Base-by-base conservation (phyloP, 1,140 invertebrate species). In the Sinella curviseta region DNA sequence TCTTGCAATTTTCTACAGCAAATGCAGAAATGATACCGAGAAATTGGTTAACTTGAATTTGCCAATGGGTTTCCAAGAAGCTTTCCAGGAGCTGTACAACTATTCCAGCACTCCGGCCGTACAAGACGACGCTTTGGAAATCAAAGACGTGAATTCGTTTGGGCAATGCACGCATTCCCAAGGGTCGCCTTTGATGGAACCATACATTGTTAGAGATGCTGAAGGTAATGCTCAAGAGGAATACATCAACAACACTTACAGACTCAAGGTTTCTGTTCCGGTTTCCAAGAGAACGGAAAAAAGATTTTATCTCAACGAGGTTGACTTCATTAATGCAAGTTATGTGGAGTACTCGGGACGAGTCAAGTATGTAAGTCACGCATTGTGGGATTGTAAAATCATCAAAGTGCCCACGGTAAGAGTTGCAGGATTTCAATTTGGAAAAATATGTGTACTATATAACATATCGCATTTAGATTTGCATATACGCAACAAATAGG, bases 371-470 rank as follows among this genome's bases (percentile, higher is more conserved):
- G 54, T 83, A 0, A 57, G 34, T 26, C 76, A 82, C 24, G 73
- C 78, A 8, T 76, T 79, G n/a, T 83, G 80, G 79, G 82, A 83
- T 76, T 78, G 80, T 17, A 80, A 76, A 74, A 78, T 80, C 26
- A 55, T 81, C 17, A 75, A 78, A 77, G 36, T 77, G 28, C 77
- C 81, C n/a, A 55, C 73, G 8, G 74, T 78, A 75, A 78, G 31
- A n/a, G 17, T 48, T 4, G 39, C 39, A 8, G 4, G 39, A n/a
- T n/a, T n/a, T n/a, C n/a, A n/a, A n/a, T n/a, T n/a, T n/a, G n/a
- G n/a, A n/a, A n/a, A n/a, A n/a, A n/a, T n/a, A n/a, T n/a, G n/a
- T n/a, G n/a, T n/a, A n/a, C n/a, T n/a, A n/a, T n/a, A n/a, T n/a
- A n/a, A n/a, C n/a, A n/a, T n/a, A n/a, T n/a, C n/a, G n/a, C n/a